phyloP scores from a whole-genome alignment of 2,888 invertebrate genomes.

The Dolomedes plantarius region DNA sequence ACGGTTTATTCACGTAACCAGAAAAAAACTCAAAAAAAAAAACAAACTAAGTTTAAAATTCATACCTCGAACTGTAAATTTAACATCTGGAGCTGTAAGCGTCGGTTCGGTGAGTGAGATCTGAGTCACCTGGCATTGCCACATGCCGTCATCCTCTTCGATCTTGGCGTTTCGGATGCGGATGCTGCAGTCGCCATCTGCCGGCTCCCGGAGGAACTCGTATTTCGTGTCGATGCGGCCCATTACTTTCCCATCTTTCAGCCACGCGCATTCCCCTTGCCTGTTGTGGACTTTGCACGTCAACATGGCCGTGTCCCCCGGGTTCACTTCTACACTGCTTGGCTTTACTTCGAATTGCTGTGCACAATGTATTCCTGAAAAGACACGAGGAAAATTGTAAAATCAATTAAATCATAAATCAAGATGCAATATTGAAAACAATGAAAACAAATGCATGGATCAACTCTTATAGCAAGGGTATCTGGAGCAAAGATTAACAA shows the following conservation, averaged over 20 bases:
- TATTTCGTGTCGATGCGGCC: slow-evolving; percentile 72
- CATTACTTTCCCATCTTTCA: slow-evolving; percentile 87
- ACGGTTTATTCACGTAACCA: too few relatives aligned
- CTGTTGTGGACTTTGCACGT: slow-evolving; percentile 91
- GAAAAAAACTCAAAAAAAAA: too few relatives aligned
- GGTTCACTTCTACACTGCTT: slow-evolving; percentile 59
- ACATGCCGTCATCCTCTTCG: slow-evolving; percentile 91
- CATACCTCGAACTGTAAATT: slow-evolving; percentile 72
- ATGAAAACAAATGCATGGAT: too few relatives aligned
- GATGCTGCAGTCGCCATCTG: slow-evolving; percentile 84
- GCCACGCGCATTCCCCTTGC: slow-evolving; percentile 92
- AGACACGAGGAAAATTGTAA: neutral
- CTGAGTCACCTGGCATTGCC: slow-evolving; percentile 92
- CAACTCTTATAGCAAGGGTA: too few relatives aligned
- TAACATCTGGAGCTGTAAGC: slow-evolving; percentile 69
- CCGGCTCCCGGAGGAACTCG: slow-evolving; percentile 71
- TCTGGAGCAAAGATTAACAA: too few relatives aligned
- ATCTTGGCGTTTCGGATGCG: slow-evolving; percentile 89
- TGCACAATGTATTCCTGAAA: slow-evolving; percentile 25
- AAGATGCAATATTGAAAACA: neutral
- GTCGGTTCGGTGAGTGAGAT: slow-evolving; percentile 58
- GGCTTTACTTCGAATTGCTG: slow-evolving; percentile 71
- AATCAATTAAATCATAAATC: too few relatives aligned
- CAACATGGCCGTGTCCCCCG: slow-evolving; percentile 76
- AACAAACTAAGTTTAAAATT: too few relatives aligned